phyloP scores from a whole-genome alignment of 2,113 vertebrate species.

The Varanus salvator region DNA sequence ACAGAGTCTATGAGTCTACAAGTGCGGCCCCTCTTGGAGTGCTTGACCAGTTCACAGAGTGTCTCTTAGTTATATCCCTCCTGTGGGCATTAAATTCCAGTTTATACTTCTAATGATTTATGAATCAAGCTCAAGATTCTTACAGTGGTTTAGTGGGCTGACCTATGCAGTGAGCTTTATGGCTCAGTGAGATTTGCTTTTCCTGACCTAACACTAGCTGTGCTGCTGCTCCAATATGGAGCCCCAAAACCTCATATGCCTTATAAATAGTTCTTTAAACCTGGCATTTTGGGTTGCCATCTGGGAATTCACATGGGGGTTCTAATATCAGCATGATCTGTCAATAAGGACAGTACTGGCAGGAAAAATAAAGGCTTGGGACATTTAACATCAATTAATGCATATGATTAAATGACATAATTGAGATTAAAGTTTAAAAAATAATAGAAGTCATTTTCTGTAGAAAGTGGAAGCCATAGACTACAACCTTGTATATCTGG shows the following conservation, averaged over 20 bases:
- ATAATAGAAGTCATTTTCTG: not conserved
- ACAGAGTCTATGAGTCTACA: not conserved
- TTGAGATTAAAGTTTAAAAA: not conserved
- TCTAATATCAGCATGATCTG: not conserved
- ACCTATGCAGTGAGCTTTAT: no score
- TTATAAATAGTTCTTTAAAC: not conserved
- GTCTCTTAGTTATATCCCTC: not conserved
- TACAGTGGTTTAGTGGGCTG: not conserved
- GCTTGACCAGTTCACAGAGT: not conserved
- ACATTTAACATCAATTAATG: slow-evolving; percentile 4
- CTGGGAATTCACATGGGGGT: not conserved
- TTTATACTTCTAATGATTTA: not conserved
- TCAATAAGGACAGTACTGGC: not conserved
- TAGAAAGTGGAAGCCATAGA: not conserved
- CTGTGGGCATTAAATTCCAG: not conserved
- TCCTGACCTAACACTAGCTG: not conserved
- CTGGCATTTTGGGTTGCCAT: not conserved
- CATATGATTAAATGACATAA: not conserved
- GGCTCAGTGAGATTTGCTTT: not conserved
- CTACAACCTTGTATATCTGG: not conserved
- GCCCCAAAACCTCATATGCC: not conserved
- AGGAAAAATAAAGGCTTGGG: not conserved
- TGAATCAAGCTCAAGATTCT: not conserved
- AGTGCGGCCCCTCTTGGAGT: no score
- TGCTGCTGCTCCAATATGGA: not conserved